Conservation (phyloP, 2,797 vertebrate species). For the Gallinago solitaria region DNA sequence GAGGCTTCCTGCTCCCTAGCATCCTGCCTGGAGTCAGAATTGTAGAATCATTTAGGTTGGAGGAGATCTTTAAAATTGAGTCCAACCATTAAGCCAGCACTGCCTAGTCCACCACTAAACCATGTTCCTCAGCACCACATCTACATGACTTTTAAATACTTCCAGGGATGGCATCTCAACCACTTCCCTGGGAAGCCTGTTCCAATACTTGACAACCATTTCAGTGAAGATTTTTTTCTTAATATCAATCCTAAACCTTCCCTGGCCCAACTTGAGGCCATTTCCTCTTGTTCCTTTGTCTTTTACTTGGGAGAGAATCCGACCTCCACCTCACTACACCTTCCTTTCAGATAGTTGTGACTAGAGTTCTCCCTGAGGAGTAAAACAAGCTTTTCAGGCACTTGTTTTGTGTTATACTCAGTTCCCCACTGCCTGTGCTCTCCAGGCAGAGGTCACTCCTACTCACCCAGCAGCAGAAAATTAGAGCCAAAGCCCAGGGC, state of each 20-base stretch:
- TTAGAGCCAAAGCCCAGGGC: fast-evolving
- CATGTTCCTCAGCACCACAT: not conserved
- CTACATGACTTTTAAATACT: not conserved
- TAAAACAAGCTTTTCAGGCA: not conserved
- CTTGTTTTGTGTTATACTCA: not conserved
- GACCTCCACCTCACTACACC: not conserved
- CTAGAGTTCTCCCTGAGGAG: not conserved
- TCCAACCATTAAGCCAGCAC: not conserved
- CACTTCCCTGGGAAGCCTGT: not conserved
- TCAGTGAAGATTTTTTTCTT: not conserved
- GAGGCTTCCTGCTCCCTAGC: not conserved
- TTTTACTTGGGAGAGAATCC: not conserved
- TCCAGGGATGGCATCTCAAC: not conserved
- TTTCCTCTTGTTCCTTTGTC: not conserved
- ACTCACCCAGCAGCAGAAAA: not conserved
- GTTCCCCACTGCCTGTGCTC: fast-evolving
- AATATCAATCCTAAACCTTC: not conserved
- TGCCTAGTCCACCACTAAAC: not conserved
- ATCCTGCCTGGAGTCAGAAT: not conserved
- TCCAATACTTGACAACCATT: not conserved
- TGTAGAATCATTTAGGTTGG: not conserved
- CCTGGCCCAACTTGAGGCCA: not conserved
- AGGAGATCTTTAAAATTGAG: not conserved
- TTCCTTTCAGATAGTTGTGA: not conserved
- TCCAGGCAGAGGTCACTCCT: not conserved